Base-by-base conservation (phyloP, 1,140 invertebrate genomes). In the Cyclina sinensis region DNA sequence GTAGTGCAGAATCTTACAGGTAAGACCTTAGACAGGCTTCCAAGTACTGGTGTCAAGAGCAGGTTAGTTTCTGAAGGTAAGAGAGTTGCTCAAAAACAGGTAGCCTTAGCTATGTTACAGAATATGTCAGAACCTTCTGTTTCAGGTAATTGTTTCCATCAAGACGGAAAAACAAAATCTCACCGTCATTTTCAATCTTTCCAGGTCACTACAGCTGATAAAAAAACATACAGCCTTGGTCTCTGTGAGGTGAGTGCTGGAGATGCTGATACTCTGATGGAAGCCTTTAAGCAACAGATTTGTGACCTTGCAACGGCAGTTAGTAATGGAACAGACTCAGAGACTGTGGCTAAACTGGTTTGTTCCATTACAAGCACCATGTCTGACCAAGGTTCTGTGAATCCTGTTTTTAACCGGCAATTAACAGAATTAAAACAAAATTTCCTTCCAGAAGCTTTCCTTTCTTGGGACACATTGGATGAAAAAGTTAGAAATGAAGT, bases 371-470 rank as follows among this genome's bases (percentile, higher is more conserved):
- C 30, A 54, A 27, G 4, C n/a, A 79, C 76, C n/a, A 79, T 79
- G 43, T 79, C 76, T 35, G 76, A 79, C 30, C 76, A 79, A 79
- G 76, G 76, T 2, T 79, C 46, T 54, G 37, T 32, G 16, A 79
- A 79, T 35, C 43, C 51, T 27, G 51, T 27, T 57, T 51, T 79
- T 57, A 79, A 35, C 24, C 4, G 24, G 37, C 14, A 79, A 24
- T 27, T 79, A 32, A 51, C 1, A 51, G 7, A 12, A 54, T 21
- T 79, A 14, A 79, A 43, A 24, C 14, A 54, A 79, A 24, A 57
- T 7, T 30, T 79, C 2, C 27, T 79, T 39, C 70, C 70, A 14
- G 24, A 5, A 7, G 27, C 27, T 74, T 74, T 27, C 27, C 16
- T 12, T 3, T 18, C 9, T 24, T 74, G 32, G 32, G 39, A 74